These are phyloP conservation scores for Calyptommatus sinebrachiatus DNA, from an alignment of 2,113 vertebrate species.

Conservation along the genomic window DNA sequence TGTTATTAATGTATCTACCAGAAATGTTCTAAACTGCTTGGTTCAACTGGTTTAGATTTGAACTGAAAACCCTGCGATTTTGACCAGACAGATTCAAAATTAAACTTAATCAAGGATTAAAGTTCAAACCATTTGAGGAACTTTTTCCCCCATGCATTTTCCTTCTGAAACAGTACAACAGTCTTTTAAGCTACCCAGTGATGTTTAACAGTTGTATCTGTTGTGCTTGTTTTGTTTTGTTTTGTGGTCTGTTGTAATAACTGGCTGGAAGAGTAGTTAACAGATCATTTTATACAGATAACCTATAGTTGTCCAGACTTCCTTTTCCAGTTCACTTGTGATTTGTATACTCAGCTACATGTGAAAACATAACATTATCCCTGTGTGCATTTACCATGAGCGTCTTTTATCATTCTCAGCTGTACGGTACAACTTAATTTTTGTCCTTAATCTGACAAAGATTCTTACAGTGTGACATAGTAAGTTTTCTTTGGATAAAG, in stretches of 20 bases:
- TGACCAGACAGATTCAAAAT: too few relatives aligned
- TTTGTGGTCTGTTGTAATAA: neutral
- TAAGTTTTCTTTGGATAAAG: neutral
- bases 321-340: neutral
- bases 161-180: neutral
- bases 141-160: too few relatives aligned
- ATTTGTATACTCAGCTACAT: neutral
- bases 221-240: neutral
- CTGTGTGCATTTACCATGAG: neutral
- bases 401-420: neutral
- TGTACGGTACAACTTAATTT: neutral
- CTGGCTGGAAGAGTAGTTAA: neutral
- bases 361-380: neutral
- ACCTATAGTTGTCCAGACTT: neutral
- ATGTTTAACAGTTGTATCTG: neutral
- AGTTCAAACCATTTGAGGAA: too few relatives aligned
- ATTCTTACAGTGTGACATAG: neutral
- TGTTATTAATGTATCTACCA: neutral
- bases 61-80: too few relatives aligned
- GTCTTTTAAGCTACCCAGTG: neutral
- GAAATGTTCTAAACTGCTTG: neutral
- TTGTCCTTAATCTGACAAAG: neutral
- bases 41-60: too few relatives aligned
- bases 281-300: neutral
- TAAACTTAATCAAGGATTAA: too few relatives aligned